Percentiles rank a stretch among this genome's conserved stretches.
These are phyloP conservation scores for Pterocles burchelli DNA, from an alignment of 2,113 vertebrate species.

Conservation along the genomic window DNA sequence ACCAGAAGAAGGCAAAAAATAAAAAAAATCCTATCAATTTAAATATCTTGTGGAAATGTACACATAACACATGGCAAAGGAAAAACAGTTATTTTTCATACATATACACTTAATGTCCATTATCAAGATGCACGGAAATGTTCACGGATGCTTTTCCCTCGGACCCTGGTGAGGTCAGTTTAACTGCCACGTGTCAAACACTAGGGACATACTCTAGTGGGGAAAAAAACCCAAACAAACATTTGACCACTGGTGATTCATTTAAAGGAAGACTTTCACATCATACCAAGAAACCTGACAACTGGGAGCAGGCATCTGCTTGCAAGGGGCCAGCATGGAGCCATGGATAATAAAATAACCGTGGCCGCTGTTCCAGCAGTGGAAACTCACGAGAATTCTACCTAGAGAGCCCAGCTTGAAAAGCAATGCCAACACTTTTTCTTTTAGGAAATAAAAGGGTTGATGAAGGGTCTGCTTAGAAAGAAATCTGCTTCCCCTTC, in stretches of 20 bases:
- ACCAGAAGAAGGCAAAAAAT: no score
- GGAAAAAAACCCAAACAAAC: not conserved
- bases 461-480: not conserved
- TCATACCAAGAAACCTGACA: not conserved
- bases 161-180: not conserved
- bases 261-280: not conserved
- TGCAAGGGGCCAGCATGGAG: not conserved
- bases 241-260: not conserved
- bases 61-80: no score
- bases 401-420: not conserved
- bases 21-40: no score
- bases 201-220: not conserved
- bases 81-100: no score
- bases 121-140: not conserved
- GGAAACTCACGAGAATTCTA: not conserved
- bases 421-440: not conserved
- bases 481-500: not conserved
- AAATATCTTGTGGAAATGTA: no score
- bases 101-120: not conserved
- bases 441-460: not conserved
- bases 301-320: not conserved
- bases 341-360: not conserved
- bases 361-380: not conserved
- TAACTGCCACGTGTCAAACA: not conserved
- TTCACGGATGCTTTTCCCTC: not conserved